Conservation (phyloP, 2,113 vertebrate species). For the Charadrius vociferus region DNA sequence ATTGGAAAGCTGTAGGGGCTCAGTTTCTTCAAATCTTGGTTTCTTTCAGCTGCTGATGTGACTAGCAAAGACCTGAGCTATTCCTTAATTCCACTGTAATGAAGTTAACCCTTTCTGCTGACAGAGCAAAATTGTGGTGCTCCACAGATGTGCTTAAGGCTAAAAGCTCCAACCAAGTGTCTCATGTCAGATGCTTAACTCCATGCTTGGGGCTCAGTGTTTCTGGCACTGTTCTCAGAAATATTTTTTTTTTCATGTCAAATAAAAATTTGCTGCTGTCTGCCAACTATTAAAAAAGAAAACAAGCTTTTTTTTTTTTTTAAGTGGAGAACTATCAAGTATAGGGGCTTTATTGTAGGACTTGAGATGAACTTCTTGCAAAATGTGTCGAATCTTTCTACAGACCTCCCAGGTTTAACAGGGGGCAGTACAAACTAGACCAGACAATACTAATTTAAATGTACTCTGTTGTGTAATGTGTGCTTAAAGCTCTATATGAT, state of each 20-base stretch:
- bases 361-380: background rate
- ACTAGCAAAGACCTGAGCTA: background rate
- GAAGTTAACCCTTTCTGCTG: background rate
- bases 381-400: background rate
- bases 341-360: background rate
- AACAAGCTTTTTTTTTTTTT: background rate
- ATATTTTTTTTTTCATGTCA: background rate
- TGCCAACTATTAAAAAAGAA: background rate
- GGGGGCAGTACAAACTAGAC: background rate
- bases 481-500: background rate
- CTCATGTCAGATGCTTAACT: background rate
- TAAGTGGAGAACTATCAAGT: background rate
- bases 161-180: background rate
- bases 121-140: background rate
- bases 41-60: background rate
- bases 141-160: background rate
- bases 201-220: fast-evolving
- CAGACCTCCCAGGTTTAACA: background rate
- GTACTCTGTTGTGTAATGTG: background rate
- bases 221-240: background rate
- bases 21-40: background rate
- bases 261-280: background rate
- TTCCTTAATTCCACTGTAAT: background rate
- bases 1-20: background rate
- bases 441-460: background rate